Base-by-base conservation (phyloP, 2,888 invertebrate genomes). In the Chironomus riparius region DNA sequence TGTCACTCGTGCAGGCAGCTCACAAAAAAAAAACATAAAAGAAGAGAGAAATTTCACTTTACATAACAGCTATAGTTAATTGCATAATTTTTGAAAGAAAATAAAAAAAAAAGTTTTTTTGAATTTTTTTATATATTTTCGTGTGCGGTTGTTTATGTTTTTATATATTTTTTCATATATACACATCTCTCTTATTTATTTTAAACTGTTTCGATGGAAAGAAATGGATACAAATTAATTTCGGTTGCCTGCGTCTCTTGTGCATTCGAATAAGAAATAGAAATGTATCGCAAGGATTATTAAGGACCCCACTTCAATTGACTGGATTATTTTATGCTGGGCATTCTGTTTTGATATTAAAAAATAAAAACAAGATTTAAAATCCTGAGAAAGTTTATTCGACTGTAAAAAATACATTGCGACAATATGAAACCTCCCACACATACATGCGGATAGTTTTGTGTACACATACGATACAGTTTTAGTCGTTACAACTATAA, bases 61-160 rank as follows among this genome's bases (percentile, higher is more conserved):
- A 72, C 72, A 72, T 72, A 72, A 72, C 72, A 72, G n/a, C 72
- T 72, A 28, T 38, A 72, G 61, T 72, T 72, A 72, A 72, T 72
- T 72, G 72, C 72, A 72, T 72, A 72, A 72, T 72, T 72, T 72
- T 38, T 28, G 22, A 24, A 24, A n/a, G 2, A 24, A 13, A 21
- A 21, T 4, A 18, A 24, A 50, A 70, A 70, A 70, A 48, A 13
- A 5, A 50, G 48, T 70, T 70, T 70, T 72, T 72, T 12, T 72
- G 72, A 62, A 62, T 72, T 62, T 70, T 70, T 56, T 56, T 24
- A 2, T 24, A 22, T 62, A 12, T 48, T 71, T 71, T 62, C 62
- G 22, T 72, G 72, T 50, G 72, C 61, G 38, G 72, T 50, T 72
- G 72, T 72, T 71, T 72, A 72, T 72, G 72, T 72, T 72, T 24